Evolutionary conservation across 2,888 invertebrate species (phyloP).

Genomic region (Brachynemurus nebulosus): DNA sequence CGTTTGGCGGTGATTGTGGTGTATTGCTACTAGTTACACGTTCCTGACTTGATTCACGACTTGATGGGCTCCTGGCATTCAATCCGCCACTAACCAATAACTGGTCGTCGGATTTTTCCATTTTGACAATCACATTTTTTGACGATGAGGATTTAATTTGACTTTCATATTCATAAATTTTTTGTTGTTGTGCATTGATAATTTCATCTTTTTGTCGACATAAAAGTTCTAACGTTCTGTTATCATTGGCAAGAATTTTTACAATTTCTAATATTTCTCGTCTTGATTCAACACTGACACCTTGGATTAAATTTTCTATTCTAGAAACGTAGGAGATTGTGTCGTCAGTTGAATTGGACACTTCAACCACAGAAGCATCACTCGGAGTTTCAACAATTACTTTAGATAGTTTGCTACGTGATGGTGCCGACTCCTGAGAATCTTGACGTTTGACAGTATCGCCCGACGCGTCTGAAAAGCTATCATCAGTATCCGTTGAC

Average conservation of each 20-base stretch:
- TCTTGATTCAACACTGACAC: conserved; percentile 21
- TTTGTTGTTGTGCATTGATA: conserved; percentile 25
- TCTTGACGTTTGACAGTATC: neutral
- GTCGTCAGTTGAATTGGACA: neutral
- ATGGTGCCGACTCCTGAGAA: neutral
- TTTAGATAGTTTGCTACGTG: neutral
- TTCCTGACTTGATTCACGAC: conserved; percentile 7
- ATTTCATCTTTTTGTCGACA: conserved; percentile 26
- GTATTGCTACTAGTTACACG: conserved; percentile 9
- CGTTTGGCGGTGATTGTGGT: conserved; percentile 5
- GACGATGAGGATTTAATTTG: neutral
- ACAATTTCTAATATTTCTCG: conserved; percentile 26
- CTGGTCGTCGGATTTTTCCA: neutral
- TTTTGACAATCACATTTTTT: neutral
- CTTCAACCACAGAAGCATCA: neutral
- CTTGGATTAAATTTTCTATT: conserved; percentile 26
- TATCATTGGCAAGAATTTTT: conserved; percentile 25
- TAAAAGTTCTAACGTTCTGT: conserved; percentile 24
- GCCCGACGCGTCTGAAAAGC: conserved; percentile 29
- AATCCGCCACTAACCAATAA: neutral
- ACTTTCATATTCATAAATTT: conserved; percentile 23
- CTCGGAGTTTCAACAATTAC: neutral
- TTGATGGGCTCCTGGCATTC: neutral
- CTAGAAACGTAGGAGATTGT: conserved; percentile 22
- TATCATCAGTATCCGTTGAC: conserved; percentile 59